Base-by-base conservation (phyloP, 2,888 invertebrate genomes). In the Lasioglossum marginatum region DNA sequence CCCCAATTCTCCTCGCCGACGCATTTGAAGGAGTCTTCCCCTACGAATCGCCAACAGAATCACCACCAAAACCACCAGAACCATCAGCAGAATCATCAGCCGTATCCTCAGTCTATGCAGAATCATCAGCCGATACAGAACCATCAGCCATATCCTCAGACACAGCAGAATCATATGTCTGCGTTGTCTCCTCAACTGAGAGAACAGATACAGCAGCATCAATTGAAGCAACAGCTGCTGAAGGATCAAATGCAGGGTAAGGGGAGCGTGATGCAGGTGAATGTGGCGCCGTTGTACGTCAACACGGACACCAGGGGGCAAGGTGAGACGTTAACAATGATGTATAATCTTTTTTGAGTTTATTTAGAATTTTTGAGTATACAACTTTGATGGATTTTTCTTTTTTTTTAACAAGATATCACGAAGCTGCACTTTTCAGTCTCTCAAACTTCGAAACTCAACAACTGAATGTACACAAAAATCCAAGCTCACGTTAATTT, bases 211-310 rank as follows among this genome's bases (percentile, higher is more conserved):
- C 94, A 94, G n/a, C 94, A 94, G 85, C 94, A 94, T 82, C 94
- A 94, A 85, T 83, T 94, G 52, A 94, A 94, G 85, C 94, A 94
- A 79, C 94, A 94, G 57, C 81, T 94, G 68, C 88, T 94, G 63
- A 94, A 93, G 81, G 94, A 94, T 77, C 94, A 93, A 77, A 94
- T 94, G 92, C 94, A 94, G 76, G 94, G 94, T 40, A 94, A 94
- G 76, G 90, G 91, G 5, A 91, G 92, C 63, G 87, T 92, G 73
- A 89, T 92, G 74, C 94, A 94, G 78, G 82, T 83, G 45, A 91
- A 88, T 72, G 90, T 90, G 34, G 85, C 96, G 0, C 97, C 97
- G 0, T 94, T 98, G 16, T 98, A 97, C 91, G 97, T 97, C 52
- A 97, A 97, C 92, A 97, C 97, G 0, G 95, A 96, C 82, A 95